phyloP scores from a whole-genome alignment of 2,888 invertebrate genomes.

The Tethea ocularis region DNA sequence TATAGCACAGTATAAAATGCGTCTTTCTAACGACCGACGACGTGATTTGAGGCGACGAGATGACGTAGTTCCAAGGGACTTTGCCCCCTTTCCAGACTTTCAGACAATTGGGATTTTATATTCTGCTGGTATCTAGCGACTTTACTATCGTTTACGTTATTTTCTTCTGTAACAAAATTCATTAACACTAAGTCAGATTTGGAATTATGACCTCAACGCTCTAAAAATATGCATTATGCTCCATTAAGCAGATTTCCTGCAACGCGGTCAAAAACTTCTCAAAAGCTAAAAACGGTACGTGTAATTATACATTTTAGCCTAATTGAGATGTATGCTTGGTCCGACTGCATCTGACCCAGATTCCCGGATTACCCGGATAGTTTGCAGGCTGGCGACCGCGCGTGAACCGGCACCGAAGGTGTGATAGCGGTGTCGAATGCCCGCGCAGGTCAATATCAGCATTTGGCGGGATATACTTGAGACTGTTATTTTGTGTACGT shows the following conservation, averaged over 20 bases:
- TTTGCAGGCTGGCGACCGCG: slow-evolving; percentile 32
- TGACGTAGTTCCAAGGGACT: slow-evolving; percentile 19
- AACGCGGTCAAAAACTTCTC: background rate
- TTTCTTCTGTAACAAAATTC: too few relatives aligned
- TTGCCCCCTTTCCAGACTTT: background rate
- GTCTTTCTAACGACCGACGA: background rate
- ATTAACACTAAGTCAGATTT: too few relatives aligned
- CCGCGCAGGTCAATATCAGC: slow-evolving; percentile 18
- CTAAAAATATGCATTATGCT: background rate
- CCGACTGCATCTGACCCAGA: slow-evolving; percentile 10
- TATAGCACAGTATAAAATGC: slow-evolving; percentile 1
- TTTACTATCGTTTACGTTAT: too few relatives aligned
- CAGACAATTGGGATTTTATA: background rate
- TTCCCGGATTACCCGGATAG: slow-evolving; percentile 18
- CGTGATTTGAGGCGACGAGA: slow-evolving; percentile 8
- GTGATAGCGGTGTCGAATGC: slow-evolving; percentile 15
- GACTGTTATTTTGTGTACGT: too few relatives aligned
- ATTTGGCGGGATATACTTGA: slow-evolving; percentile 18
- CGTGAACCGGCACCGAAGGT: slow-evolving; percentile 15
- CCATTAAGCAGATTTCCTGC: background rate
- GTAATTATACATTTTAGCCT: background rate
- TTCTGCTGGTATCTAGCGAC: too few relatives aligned
- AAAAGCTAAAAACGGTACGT: background rate
- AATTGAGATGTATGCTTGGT: background rate
- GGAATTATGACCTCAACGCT: background rate